phyloP scores from a whole-genome alignment of 92 coral and sea anemone genomes.

The Parazoanthus swiftii region DNA sequence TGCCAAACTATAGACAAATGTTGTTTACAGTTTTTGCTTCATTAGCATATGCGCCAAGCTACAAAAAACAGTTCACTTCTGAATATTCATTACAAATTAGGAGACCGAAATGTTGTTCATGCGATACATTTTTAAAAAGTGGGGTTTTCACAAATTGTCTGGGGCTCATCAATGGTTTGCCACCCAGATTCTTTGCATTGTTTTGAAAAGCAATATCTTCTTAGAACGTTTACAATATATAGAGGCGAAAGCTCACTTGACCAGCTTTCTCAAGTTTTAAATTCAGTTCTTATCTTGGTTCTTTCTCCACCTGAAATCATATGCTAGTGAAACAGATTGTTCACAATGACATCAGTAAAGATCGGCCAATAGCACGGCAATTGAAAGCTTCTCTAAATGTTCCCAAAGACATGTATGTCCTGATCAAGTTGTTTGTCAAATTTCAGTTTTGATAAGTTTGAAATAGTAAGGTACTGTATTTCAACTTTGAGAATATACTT shows the following conservation, averaged over 20 bases:
- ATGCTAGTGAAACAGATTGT: conserved; percentile 16
- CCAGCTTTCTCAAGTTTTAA: background rate
- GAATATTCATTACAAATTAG: no score
- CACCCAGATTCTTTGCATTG: no score
- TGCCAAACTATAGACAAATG: conserved; percentile 10
- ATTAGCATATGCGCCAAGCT: conserved; percentile 18
- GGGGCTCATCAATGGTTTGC: no score
- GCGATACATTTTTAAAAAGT: no score
- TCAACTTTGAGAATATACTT: conserved; percentile 16
- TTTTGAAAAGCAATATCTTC: no score
- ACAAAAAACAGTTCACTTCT: conserved; percentile 9
- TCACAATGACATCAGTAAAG: no score
- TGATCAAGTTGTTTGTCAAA: conserved; percentile 13
- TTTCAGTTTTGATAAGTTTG: conserved; percentile 20
- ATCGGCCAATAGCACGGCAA: no score
- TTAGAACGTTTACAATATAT: background rate
- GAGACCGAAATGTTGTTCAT: no score
- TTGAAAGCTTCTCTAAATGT: background rate
- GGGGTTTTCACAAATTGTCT: no score
- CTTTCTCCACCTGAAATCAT: conserved; percentile 13
- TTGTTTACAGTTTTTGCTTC: background rate
- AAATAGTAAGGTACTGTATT: background rate
- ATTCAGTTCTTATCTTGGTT: conserved; percentile 7
- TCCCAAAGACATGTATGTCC: background rate
- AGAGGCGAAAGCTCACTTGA: background rate